phyloP scores from a whole-genome alignment of 2,113 vertebrate genomes.

The Corythaeola cristata region DNA sequence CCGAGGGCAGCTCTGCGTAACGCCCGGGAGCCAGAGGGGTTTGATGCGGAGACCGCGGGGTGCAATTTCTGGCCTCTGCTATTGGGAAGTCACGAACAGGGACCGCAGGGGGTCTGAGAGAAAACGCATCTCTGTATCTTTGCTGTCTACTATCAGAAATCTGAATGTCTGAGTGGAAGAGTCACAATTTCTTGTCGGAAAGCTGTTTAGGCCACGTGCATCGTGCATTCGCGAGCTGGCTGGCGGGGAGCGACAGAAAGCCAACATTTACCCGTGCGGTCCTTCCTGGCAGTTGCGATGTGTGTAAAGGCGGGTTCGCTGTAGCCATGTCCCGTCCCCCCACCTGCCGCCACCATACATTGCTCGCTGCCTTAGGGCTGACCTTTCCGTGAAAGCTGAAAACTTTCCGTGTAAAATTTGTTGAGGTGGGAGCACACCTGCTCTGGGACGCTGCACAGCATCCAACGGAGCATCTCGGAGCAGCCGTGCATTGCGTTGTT shows the following conservation, averaged over 20 bases:
- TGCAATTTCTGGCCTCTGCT: background rate
- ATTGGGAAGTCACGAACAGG: background rate
- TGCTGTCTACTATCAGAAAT: background rate
- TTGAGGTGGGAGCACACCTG: background rate
- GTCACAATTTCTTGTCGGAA: background rate
- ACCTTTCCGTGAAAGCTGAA: background rate
- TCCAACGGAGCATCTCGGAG: background rate
- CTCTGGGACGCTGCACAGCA: fast-evolving
- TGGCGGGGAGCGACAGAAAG: background rate
- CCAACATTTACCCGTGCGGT: background rate
- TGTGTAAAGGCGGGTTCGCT: fast-evolving
- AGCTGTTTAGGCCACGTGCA: background rate
- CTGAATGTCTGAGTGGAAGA: background rate
- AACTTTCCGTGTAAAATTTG: background rate
- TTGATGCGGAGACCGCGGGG: background rate
- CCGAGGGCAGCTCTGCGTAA: background rate
- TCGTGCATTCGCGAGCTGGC: background rate
- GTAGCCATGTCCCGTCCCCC: background rate
- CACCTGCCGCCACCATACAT: background rate
- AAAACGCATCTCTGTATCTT: fast-evolving
- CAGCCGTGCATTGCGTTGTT: fast-evolving
- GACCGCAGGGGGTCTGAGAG: background rate
- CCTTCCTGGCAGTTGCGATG: background rate
- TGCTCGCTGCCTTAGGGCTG: background rate
- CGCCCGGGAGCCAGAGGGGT: background rate